Evolutionary conservation across 2,888 invertebrate species (phyloP).

Genomic region (Acanthoscelides obtectus): DNA sequence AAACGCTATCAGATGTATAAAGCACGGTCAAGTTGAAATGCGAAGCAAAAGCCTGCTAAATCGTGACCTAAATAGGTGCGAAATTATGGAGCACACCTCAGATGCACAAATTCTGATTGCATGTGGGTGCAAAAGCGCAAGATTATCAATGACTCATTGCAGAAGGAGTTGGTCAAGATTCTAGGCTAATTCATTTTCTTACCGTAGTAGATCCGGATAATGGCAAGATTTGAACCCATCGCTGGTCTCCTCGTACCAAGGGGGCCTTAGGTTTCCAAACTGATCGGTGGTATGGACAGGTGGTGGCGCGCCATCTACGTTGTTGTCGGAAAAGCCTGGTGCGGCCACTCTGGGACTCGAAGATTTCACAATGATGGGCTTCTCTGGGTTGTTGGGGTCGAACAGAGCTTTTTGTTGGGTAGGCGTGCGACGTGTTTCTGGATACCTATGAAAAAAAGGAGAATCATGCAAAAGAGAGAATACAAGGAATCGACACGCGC

Average conservation of each 20-base stretch:
- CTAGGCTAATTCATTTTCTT: too few species aligned
- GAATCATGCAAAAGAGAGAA: not conserved
- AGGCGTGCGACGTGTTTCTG: conserved; percentile 19
- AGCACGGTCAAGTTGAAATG: too few species aligned
- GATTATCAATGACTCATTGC: too few species aligned
- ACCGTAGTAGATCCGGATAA: conserved; percentile 54
- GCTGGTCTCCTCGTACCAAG: conserved; percentile 55
- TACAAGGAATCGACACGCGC: too few species aligned
- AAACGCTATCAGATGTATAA: too few species aligned
- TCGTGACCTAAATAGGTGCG: too few species aligned
- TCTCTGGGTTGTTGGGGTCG: conserved; percentile 63
- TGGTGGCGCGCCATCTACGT: conserved; percentile 31
- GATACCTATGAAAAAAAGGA: conserved; percentile 10
- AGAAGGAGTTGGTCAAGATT: too few species aligned
- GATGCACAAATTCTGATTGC: too few species aligned
- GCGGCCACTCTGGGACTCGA: conserved; percentile 38
- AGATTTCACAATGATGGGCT: conserved; percentile 66
- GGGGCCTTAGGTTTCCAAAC: conserved; percentile 50
- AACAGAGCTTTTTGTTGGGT: conserved; percentile 52
- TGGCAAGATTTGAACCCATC: conserved; percentile 60
- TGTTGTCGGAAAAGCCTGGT: conserved; percentile 40
- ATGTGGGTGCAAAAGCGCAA: too few species aligned
- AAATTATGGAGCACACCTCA: too few species aligned
- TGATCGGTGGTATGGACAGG: conserved; percentile 47
- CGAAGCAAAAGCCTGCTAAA: too few species aligned